Evolutionary conservation across 2,113 vertebrate genomes (phyloP).

Genomic region (Camelus dromedarius): DNA sequence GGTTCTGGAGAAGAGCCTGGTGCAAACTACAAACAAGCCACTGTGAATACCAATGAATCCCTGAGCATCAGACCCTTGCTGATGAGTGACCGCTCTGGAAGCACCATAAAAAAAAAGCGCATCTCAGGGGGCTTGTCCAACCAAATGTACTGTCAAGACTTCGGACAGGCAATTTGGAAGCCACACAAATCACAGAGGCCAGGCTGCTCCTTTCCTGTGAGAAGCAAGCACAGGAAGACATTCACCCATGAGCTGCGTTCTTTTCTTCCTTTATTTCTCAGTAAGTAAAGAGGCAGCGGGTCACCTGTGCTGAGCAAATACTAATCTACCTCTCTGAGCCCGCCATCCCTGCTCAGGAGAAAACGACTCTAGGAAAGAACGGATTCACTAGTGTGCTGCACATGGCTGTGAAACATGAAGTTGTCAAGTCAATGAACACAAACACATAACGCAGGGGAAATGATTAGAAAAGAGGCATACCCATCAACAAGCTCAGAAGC

Average conservation of each 20-base stretch:
- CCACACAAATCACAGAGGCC: constrained; percentile 30
- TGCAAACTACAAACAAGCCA: constrained; percentile 87
- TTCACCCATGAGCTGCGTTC: background rate
- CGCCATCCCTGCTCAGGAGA: background rate
- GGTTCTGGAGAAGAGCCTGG: constrained; percentile 90
- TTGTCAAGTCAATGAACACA: constrained; percentile 54
- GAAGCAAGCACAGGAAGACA: constrained; percentile 31
- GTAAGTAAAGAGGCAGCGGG: background rate
- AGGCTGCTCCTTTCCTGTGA: constrained; percentile 65
- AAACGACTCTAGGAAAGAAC: background rate
- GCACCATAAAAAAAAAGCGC: constrained; percentile 83
- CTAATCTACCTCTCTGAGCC: background rate
- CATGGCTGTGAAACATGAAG: background rate
- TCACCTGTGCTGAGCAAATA: background rate
- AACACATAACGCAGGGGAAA: constrained; percentile 75
- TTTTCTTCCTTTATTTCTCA: background rate
- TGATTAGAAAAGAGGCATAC: constrained; percentile 92
- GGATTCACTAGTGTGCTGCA: background rate
- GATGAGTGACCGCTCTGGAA: constrained; percentile 87
- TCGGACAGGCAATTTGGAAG: constrained; percentile 80
- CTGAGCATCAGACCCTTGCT: constrained; percentile 87
- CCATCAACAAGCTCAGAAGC: constrained; percentile 97
- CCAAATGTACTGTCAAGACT: constrained; percentile 83
- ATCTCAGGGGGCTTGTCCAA: constrained; percentile 86
- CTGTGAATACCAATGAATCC: constrained; percentile 90